Conservation (phyloP, 2,113 vertebrate species). For the Speoplatyrhinus poulsoni region DNA sequence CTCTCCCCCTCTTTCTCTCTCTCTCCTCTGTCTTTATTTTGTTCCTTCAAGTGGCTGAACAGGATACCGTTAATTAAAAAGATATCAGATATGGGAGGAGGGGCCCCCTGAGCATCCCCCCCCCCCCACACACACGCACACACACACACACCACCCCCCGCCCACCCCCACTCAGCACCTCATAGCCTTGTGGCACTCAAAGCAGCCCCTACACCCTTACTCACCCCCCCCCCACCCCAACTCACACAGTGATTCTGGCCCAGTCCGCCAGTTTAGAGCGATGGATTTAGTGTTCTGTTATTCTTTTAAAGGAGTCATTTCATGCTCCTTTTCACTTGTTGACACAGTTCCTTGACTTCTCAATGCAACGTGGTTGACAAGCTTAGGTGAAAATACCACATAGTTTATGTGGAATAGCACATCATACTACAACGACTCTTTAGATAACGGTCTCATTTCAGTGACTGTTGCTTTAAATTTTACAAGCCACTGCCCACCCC, state of each 20-base stretch:
- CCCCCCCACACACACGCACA: slow-evolving; percentile 48
- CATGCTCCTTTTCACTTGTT: no score
- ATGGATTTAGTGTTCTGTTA: slow-evolving; percentile 45
- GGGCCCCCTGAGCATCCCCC: slow-evolving; percentile 72
- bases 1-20: slow-evolving; percentile 22
- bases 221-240: background rate
- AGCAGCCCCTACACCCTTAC: background rate
- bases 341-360: no score
- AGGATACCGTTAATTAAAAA: slow-evolving; percentile 84
- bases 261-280: slow-evolving; percentile 61
- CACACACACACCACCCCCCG: background rate
- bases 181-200: background rate
- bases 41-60: slow-evolving; percentile 80
- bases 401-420: no score
- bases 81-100: slow-evolving; percentile 80
- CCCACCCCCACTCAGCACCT: background rate
- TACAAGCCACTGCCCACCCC: no score
- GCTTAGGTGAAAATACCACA: no score
- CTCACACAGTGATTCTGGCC: slow-evolving; percentile 70
- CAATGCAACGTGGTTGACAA: no score
- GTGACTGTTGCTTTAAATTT: no score
- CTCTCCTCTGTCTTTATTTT: slow-evolving; percentile 66
- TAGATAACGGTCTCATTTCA: no score
- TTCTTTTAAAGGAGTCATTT: no score
- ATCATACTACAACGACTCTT: no score